phyloP scores from a whole-genome alignment of 1,140 invertebrate genomes.

The Drosophila takahashii region DNA sequence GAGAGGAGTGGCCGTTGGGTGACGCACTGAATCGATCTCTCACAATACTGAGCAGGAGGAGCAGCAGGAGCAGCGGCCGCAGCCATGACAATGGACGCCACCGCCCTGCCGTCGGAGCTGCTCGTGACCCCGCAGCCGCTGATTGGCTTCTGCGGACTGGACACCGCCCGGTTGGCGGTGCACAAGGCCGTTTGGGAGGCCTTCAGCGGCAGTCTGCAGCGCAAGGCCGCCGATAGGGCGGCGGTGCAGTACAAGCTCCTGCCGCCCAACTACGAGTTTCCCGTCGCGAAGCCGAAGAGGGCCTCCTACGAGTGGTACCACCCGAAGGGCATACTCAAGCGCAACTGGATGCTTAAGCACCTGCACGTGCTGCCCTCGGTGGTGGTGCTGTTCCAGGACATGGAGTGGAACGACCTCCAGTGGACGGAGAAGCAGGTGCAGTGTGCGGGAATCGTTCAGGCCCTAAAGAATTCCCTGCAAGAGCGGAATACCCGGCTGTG shows the following conservation, averaged over 20 bases:
- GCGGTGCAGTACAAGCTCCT: conserved; percentile 94
- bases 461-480: conserved; percentile 87
- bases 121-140: conserved; percentile 92
- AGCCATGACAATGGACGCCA: conserved; percentile 85
- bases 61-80: conserved; percentile 21
- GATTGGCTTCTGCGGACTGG: conserved; percentile 94
- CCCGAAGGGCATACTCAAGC: conserved; percentile 97
- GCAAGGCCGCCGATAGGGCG: conserved; percentile 85
- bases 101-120: conserved; percentile 91
- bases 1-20: conserved; percentile 27
- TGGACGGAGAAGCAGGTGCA: conserved; percentile 98
- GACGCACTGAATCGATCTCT: conserved; percentile 27
- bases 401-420: conserved; percentile 97
- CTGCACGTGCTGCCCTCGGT: conserved; percentile 95
- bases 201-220: conserved; percentile 90
- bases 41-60: conserved; percentile 15
- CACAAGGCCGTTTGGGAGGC: conserved; percentile 97
- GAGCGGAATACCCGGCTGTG: conserved; percentile 94
- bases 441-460: conserved; percentile 95
- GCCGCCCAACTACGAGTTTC: conserved; percentile 92
- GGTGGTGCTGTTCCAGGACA: conserved; percentile 97
- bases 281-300: conserved; percentile 94
- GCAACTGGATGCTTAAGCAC: conserved; percentile 98
- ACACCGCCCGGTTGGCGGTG: conserved; percentile 92
- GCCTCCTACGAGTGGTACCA: conserved; percentile 98